These are phyloP conservation scores for Acanthurus lineatus DNA, from an alignment of 2,797 vertebrate genomes.

Conservation along the genomic window DNA sequence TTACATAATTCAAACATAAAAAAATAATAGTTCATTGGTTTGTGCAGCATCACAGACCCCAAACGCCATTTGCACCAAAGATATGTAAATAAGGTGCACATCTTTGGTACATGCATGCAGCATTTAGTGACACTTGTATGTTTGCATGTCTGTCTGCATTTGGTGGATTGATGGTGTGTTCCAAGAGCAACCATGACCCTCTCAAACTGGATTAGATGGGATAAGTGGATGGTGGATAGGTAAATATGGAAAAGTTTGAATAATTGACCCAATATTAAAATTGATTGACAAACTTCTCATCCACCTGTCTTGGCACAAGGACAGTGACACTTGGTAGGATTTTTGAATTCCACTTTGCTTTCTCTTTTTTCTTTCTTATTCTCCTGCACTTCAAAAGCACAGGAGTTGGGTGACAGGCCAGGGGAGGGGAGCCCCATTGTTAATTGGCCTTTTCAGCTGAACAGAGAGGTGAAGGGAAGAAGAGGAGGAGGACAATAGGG, in stretches of 20 bases:
- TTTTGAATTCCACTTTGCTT: conserved; percentile 68
- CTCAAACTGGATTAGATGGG: neutral
- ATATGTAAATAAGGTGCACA: conserved; percentile 25
- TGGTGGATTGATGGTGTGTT: neutral
- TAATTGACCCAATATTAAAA: conserved; percentile 35
- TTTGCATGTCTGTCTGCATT: neutral
- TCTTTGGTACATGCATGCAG: conserved; percentile 12
- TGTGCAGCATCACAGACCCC: neutral
- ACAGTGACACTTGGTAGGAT: conserved; percentile 43
- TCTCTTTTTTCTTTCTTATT: conserved; percentile 54
- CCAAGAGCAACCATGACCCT: neutral
- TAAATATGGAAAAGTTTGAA: neutral
- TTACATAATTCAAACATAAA: conserved; percentile 32
- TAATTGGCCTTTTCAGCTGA: conserved; percentile 92
- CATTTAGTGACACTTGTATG: conserved; percentile 10
- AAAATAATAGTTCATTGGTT: neutral
- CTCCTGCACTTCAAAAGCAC: conserved; percentile 89
- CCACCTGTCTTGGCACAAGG: conserved; percentile 64
- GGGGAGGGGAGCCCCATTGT: conserved; percentile 89
- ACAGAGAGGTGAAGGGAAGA: conserved; percentile 88
- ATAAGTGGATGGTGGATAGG: neutral
- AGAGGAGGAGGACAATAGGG: conserved; percentile 87
- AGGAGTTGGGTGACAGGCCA: conserved; percentile 82
- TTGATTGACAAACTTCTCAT: conserved; percentile 23
- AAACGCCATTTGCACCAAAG: conserved; percentile 27